Base-by-base conservation (phyloP, 2,888 invertebrate species). In the Malachius bipustulatus region DNA sequence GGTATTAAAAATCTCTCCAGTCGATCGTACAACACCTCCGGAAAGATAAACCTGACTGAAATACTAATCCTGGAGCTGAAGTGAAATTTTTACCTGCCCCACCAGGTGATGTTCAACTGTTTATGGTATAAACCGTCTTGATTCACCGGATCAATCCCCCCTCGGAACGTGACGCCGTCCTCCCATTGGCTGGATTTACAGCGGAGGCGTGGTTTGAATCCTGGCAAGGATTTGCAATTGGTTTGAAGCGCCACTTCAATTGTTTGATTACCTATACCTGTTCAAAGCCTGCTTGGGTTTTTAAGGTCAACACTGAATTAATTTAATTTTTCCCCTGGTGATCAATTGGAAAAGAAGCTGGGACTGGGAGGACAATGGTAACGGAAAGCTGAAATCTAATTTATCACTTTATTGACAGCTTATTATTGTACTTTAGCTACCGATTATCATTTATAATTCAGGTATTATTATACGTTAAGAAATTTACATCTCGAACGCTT, bases 41-140 rank as follows among this genome's bases (percentile, higher is more conserved):
- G n/a, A 6, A 19, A 19, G 6, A n/a, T 19, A 19, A 19, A 19
- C 6, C 24, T 19, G 24, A 19, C 24, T 19, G 24, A 19, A 19
- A 19, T 19, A 19, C 6, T 8, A 6, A 8, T n/a, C 24, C 24
- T 8, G n/a, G n/a, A 19, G 24, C 24, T 19, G 6, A 19, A n/a
- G 24, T 19, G n/a, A 19, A 19, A n/a, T 19, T 19, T 19, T 19
- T 19, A 19, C 24, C 24, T 19, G 24, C 24, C 24, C 24, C 24
- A 19, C 24, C 24, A 19, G 24, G 24, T 19, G 24, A 19, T 6
- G 6, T 19, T 19, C n/a, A n/a, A 19, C 24, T 19, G 24, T n/a
- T 19, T 8, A 19, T 19, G n/a, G 6, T n/a, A 19, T 19, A 19
- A 6, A 19, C 24, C 6, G 6, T 6, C 24, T n/a, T n/a, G 24